Percentiles rank a stretch among this genome's conserved stretches.
phyloP scores from a whole-genome alignment of 1,140 invertebrate species.

The Heliconius congener region DNA sequence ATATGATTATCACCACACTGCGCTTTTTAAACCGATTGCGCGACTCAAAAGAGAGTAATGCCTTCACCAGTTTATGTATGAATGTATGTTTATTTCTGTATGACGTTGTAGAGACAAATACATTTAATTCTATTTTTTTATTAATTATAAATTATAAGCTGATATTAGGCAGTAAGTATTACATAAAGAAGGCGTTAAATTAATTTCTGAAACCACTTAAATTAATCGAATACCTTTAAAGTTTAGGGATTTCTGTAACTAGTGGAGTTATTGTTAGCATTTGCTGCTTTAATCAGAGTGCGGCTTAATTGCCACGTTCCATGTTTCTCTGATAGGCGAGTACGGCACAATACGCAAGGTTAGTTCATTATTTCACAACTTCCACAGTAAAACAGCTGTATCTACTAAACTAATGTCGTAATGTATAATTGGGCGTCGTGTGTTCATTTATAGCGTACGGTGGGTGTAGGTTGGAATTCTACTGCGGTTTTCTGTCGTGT shows the following conservation, averaged over 20 bases:
- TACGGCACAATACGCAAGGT: background rate
- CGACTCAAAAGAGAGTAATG: too few relatives aligned
- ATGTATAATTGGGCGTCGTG: too few relatives aligned
- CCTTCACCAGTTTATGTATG: too few relatives aligned
- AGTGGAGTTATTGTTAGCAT: slow-evolving; percentile 10
- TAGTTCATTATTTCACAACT: slow-evolving; percentile 9
- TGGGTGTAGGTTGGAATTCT: too few relatives aligned
- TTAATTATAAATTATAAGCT: background rate
- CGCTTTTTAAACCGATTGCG: too few relatives aligned
- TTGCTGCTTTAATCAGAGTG: slow-evolving; percentile 16
- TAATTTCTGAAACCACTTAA: slow-evolving; percentile 14
- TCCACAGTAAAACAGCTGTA: background rate
- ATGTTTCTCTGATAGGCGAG: slow-evolving; percentile 9
- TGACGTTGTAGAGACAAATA: too few relatives aligned
- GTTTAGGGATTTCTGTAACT: slow-evolving; percentile 20
- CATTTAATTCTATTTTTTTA: background rate
- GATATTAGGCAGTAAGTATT: background rate
- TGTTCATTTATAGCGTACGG: too few relatives aligned
- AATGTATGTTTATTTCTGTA: too few relatives aligned
- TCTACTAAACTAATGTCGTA: background rate
- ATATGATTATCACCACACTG: too few relatives aligned
- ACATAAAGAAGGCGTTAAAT: background rate
- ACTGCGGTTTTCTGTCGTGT: too few relatives aligned
- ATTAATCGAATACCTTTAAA: slow-evolving; percentile 20
- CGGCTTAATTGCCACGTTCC: slow-evolving; percentile 19